These are phyloP conservation scores for Zaprionus gabonicus DNA, from an alignment of 1,140 invertebrate species.

Conservation along the genomic window DNA sequence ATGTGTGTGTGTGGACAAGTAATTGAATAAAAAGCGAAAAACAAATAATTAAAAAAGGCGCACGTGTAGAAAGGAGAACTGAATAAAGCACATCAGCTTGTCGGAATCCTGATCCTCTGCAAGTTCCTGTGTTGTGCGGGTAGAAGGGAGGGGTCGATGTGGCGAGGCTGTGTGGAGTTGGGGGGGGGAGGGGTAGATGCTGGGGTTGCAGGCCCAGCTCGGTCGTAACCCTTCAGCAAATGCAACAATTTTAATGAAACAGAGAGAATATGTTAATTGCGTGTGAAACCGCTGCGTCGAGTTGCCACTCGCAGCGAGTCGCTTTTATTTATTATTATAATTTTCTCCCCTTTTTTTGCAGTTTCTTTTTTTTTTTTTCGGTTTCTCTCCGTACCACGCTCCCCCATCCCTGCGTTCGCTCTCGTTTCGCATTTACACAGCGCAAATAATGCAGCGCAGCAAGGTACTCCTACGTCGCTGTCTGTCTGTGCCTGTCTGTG, in stretches of 20 bases:
- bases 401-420: not conserved
- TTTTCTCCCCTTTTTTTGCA: constrained; percentile 41
- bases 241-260: constrained; percentile 78
- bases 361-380: not conserved
- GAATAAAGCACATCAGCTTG: constrained; percentile 35
- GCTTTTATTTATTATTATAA: constrained; percentile 77
- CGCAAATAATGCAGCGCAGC: constrained; percentile 35
- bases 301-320: constrained; percentile 64
- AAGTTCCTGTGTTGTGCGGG: not conserved
- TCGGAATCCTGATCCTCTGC: constrained; percentile 12
- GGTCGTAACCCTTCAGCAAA: constrained; percentile 48
- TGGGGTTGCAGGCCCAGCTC: constrained; percentile 21
- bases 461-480: constrained; percentile 9
- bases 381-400: not conserved
- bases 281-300: constrained; percentile 77
- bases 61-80: constrained; percentile 42
- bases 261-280: constrained; percentile 81
- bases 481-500: not conserved
- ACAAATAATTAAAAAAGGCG: constrained; percentile 39
- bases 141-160: not conserved
- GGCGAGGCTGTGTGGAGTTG: not conserved
- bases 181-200: not conserved
- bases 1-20: constrained; percentile 52
- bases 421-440: constrained; percentile 30
- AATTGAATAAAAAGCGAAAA: constrained; percentile 74